Evolutionary conservation across 2,888 invertebrate genomes (phyloP).

Genomic region (Eucriotettix oculatus): DNA sequence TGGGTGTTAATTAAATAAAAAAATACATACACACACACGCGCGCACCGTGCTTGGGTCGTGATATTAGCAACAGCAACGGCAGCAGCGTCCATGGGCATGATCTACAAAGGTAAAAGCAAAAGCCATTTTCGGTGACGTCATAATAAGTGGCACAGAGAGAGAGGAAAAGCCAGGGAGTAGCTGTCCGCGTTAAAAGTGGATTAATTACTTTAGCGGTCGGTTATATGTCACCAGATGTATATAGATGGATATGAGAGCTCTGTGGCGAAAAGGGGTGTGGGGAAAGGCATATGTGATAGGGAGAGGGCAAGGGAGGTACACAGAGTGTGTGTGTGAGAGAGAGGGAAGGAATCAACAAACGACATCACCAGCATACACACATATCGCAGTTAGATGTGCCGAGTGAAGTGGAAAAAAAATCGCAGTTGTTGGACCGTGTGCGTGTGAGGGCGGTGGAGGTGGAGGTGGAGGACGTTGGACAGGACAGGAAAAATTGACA

Average conservation of each 20-base stretch:
- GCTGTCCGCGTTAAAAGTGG: background rate
- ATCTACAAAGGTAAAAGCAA: background rate
- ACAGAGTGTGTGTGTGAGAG: background rate
- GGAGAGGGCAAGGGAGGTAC: background rate
- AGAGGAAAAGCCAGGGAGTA: background rate
- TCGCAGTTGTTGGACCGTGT: background rate
- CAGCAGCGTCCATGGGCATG: background rate
- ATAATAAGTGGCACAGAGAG: background rate
- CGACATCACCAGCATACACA: background rate
- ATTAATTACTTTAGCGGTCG: background rate
- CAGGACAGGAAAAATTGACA: background rate
- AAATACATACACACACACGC: background rate
- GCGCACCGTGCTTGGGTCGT: background rate
- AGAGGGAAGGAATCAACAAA: background rate
- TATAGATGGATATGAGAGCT: background rate
- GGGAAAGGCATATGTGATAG: background rate
- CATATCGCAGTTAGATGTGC: background rate
- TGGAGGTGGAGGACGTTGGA: background rate
- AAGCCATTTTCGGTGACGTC: background rate
- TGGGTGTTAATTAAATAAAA: background rate
- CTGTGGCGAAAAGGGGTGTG: background rate
- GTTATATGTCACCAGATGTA: background rate
- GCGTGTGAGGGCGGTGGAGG: background rate
- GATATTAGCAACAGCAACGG: background rate
- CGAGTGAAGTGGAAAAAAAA: background rate